Evolutionary conservation across 2,113 vertebrate genomes (phyloP), one percentile per base, ranked within the genome.

Genomic region (Ellobius talpinus): DNA sequence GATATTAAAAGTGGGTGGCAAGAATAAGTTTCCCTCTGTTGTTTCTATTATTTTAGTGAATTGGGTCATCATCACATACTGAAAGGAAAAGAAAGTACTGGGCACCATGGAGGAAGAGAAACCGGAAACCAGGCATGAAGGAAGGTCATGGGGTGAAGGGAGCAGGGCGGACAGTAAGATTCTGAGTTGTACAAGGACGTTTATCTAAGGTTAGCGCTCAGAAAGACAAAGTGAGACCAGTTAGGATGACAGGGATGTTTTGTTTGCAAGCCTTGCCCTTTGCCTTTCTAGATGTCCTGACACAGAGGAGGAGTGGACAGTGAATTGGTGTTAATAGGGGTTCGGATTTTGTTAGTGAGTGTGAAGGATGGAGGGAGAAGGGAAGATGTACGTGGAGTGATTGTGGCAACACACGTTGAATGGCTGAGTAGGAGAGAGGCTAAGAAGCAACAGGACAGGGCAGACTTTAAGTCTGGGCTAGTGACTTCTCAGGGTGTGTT

Each of bases 31-130:
- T 95, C 68, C 23, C 63, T 93, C 68, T 92, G 39, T 85, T 79
- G 26, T 45, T 86, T 89, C 39, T 68, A 78, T 92, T 94, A 92
- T 84, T 82, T 96, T 42, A n/a, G 19, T 90, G 63, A 87, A 90
- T 90, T 87, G 73, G 79, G 13, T 87, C 81, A 90, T 77, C 19
- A 39, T 45, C 74, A 55, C 31, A 76, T 66, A 66, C 17, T 82
- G 55, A 86, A 91, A 87, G 21, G 23, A 61, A 76, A 33, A 78
- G 4, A 19, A 61, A 19, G 84, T 24, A 2, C 8, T 94, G 52
- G n/a, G 45, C 8, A 66, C 87, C 23, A 61, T 5, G n/a, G 26
- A 65, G 63, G 45, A 89, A 21, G 70, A 17, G 33, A 87, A 87
- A 58, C 5, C 78, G 7, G 84, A 61, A 92, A 77, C 61, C 24